Evolutionary conservation across 2,797 vertebrate genomes (phyloP), one percentile per base, ranked within the genome.

Genomic region (Lerista edwardsae): DNA sequence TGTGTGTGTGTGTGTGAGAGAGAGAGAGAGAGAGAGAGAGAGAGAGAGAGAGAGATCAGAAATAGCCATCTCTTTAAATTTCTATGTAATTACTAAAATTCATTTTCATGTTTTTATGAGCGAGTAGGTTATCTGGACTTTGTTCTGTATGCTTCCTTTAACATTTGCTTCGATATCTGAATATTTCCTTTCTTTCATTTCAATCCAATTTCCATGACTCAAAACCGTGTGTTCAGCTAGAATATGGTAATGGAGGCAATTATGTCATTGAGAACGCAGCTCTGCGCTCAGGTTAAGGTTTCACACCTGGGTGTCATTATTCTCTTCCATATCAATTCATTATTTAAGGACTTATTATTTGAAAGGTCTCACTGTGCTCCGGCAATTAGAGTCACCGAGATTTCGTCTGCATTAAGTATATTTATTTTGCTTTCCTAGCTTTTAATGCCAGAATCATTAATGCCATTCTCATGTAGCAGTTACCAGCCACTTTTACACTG

Each of bases 221-320:
- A 93, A 94, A 91, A 87, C 57, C 81, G 85, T 79, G 79, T 89
- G 67, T 87, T 87, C 93, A 80, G 83, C 82, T 91, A 88, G 82
- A 93, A 92, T 94, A 93, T 95, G 93, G 89, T 95, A 95, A 96
- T 94, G 91, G 90, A 93, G 86, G 89, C 91, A 96, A 96, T 96
- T 96, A 96, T 93, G 87, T 86, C 51, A 93, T 93, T 95, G 91
- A 93, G 72, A 86, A 91, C 94, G 90, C 83, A 72, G 80, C 86
- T 84, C 80, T 87, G 88, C 55, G 87, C 87, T 93, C 84, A 94
- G 85, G 92, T 93, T 94, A 95, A 95, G 87, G 86, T 92, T 95
- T 95, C 92, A 93, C 95, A 96, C 95, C 95, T 96, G 95, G 94
- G 77, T 94, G 91, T 95, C 94, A 96, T 96, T 96, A 96, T 95